phyloP scores from a whole-genome alignment of 1,140 invertebrate genomes.

The Leptonema lineaticorne region DNA sequence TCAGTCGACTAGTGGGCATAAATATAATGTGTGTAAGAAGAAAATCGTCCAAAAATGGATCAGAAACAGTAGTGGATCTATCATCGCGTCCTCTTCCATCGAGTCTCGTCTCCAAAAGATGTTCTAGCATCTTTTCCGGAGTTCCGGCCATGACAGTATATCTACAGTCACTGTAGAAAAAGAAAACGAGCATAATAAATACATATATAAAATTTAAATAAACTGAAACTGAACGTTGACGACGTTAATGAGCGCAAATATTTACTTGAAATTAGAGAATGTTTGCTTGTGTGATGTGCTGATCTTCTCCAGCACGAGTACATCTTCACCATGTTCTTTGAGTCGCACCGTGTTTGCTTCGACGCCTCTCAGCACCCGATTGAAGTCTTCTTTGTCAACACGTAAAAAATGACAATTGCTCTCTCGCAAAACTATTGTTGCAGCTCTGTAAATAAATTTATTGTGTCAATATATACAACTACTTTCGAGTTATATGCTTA shows the following conservation, averaged over 20 bases:
- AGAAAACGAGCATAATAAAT: background rate
- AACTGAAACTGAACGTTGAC: too few species aligned
- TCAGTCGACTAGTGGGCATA: conserved; percentile 76
- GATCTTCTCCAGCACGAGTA: conserved; percentile 80
- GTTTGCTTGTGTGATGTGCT: conserved; percentile 50
- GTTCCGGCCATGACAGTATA: conserved; percentile 89
- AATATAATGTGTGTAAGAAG: conserved; percentile 86
- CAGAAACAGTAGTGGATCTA: conserved; percentile 47
- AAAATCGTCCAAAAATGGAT: conserved; percentile 83
- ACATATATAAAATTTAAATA: too few species aligned
- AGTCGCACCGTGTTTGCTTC: conserved; percentile 86
- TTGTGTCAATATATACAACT: too few species aligned
- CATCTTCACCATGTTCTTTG: conserved; percentile 86
- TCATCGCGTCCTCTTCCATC: conserved; percentile 58
- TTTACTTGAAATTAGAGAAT: conserved; percentile 65
- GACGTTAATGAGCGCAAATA: conserved; percentile 10
- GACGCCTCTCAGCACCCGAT: conserved; percentile 80
- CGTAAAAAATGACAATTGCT: conserved; percentile 83
- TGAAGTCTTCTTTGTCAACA: conserved; percentile 88
- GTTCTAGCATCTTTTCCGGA: conserved; percentile 85
- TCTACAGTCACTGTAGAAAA: conserved; percentile 48
- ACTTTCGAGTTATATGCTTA: too few species aligned
- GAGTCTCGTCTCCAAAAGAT: conserved; percentile 79
- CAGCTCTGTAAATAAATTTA: conserved; percentile 69
- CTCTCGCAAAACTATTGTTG: conserved; percentile 80